Conservation (phyloP, 2,113 vertebrate species). For the Naja naja region DNA sequence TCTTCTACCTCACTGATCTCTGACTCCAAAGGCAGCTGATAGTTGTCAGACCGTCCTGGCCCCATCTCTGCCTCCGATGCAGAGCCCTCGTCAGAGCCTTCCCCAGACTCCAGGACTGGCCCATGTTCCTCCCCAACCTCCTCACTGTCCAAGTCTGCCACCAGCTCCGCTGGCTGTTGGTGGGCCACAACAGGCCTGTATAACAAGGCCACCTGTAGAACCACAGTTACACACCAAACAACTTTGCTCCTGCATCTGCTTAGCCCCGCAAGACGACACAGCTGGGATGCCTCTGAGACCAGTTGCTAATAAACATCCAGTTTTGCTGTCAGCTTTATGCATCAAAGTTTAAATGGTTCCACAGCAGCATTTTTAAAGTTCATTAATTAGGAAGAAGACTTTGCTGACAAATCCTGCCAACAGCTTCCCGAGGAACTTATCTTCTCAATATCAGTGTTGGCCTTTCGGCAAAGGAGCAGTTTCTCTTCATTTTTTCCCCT, state of each 20-base stretch:
- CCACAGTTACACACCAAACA: too few species aligned
- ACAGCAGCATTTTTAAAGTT: constrained; percentile 39
- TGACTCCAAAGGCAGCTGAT: too few species aligned
- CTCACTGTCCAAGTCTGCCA: too few species aligned
- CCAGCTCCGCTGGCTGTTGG: too few species aligned
- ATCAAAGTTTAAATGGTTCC: neutral
- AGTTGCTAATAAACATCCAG: neutral
- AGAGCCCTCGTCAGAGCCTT: too few species aligned
- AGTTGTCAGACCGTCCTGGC: too few species aligned
- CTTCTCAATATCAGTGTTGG: neutral
- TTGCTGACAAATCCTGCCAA: neutral
- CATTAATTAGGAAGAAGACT: neutral
- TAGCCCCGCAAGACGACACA: neutral
- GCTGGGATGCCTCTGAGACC: neutral
- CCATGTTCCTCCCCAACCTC: too few species aligned
- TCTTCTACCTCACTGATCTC: too few species aligned
- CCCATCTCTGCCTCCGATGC: too few species aligned
- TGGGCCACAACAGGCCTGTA: rapidly evolving
- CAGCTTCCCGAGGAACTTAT: constrained; percentile 11
- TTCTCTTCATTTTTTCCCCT: neutral
- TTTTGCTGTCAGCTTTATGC: constrained; percentile 10
- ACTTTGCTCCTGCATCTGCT: neutral
- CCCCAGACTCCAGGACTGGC: too few species aligned
- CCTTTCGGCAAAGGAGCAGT: rapidly evolving
- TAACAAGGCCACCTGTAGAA: neutral